phyloP scores from a whole-genome alignment of 2,888 invertebrate species.

The Drosophila engyochracea region DNA sequence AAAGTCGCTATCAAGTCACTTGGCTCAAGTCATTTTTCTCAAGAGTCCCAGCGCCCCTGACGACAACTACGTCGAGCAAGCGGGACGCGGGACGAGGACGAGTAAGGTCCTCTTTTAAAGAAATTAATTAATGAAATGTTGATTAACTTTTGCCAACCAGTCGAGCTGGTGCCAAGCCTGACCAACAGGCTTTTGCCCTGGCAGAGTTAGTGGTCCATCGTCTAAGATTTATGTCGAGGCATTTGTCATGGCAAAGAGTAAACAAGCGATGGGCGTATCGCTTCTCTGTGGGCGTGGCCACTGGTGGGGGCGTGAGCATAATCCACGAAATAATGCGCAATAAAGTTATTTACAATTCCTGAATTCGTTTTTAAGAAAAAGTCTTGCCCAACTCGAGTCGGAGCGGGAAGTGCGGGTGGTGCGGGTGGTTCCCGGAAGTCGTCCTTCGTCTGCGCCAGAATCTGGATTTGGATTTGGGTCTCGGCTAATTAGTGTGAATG shows the following conservation, averaged over 20 bases:
- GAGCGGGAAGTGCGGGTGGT: background rate
- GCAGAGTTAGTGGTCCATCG: slow-evolving; percentile 36
- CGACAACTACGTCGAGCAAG: slow-evolving; percentile 6
- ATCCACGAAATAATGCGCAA: slow-evolving; percentile 78
- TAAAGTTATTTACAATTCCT: slow-evolving; percentile 77
- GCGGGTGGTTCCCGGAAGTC: slow-evolving; percentile 3
- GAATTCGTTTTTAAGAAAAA: slow-evolving; percentile 69
- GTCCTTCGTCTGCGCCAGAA: slow-evolving; percentile 46
- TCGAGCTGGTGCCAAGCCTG: slow-evolving; percentile 32
- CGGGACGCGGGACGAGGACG: slow-evolving; percentile 10
- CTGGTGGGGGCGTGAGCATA: slow-evolving; percentile 68
- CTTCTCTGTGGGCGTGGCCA: slow-evolving; percentile 36
- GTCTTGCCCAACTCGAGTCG: slow-evolving; percentile 20
- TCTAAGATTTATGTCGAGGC: slow-evolving; percentile 79
- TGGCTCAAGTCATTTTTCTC: slow-evolving; percentile 55
- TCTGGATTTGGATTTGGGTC: slow-evolving; percentile 63
- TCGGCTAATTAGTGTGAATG: slow-evolving; percentile 75
- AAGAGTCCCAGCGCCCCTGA: slow-evolving; percentile 1
- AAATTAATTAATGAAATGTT: slow-evolving; percentile 84
- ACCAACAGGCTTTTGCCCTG: slow-evolving; percentile 23
- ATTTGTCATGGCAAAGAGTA: slow-evolving; percentile 78
- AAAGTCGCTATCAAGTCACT: slow-evolving; percentile 33
- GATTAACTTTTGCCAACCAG: slow-evolving; percentile 82
- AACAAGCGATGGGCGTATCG: slow-evolving; percentile 67
- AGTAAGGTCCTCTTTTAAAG: slow-evolving; percentile 61